phyloP scores from a whole-genome alignment of 1,140 invertebrate species.

The Camponotus vicinus region DNA sequence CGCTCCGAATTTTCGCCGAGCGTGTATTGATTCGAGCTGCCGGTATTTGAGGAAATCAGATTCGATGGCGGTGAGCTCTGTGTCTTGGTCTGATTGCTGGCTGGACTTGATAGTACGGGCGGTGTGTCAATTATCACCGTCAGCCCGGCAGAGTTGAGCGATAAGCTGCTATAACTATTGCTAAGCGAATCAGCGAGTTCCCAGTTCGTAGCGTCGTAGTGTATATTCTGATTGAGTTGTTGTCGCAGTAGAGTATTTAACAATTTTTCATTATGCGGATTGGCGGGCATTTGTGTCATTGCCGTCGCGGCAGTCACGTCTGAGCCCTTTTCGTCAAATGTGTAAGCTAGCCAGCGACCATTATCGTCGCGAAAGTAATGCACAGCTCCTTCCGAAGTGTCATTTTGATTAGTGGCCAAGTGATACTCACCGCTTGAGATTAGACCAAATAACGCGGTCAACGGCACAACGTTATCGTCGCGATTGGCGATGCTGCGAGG shows the following conservation, averaged over 20 bases:
- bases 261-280: slow-evolving; percentile 82
- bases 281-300: neutral
- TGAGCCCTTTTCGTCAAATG: slow-evolving; percentile 92
- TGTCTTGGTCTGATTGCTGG: slow-evolving; percentile 78
- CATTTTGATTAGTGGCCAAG: slow-evolving; percentile 94
- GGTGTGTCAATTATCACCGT: slow-evolving; percentile 89
- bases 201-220: slow-evolving; percentile 79
- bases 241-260: slow-evolving; percentile 83
- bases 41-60: slow-evolving; percentile 74
- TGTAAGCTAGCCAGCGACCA: slow-evolving; percentile 93
- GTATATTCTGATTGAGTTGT: slow-evolving; percentile 79
- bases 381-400: slow-evolving; percentile 94
- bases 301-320: slow-evolving; percentile 85
- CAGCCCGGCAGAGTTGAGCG: slow-evolving; percentile 87
- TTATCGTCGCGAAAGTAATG: slow-evolving; percentile 93
- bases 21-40: slow-evolving; percentile 69
- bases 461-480: slow-evolving; percentile 77
- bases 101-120: slow-evolving; percentile 81
- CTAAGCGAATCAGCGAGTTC: slow-evolving; percentile 84
- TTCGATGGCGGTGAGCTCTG: slow-evolving; percentile 78
- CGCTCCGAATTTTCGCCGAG: slow-evolving; percentile 68
- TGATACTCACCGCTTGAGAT: slow-evolving; percentile 87
- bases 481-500: slow-evolving; percentile 69
- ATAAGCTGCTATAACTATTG: slow-evolving; percentile 87
- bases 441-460: slow-evolving; percentile 81